A percentile compares a stretch with the other conserved stretches of the same genome.
These are phyloP conservation scores for Meandrina meandrites DNA, from an alignment of 92 coral and sea anemone genomes.

Conservation along the genomic window DNA sequence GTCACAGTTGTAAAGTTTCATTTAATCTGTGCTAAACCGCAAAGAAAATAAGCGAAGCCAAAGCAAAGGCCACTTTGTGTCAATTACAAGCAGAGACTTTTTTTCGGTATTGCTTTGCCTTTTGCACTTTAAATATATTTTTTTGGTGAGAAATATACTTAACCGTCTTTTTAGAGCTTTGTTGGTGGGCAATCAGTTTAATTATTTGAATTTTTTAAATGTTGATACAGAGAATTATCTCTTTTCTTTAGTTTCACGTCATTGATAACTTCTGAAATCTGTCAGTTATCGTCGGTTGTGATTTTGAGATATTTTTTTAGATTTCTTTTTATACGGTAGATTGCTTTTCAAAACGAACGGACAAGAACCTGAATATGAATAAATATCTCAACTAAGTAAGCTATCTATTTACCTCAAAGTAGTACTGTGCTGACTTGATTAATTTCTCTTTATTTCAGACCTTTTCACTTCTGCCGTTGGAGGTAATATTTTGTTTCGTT, in stretches of 20 bases:
- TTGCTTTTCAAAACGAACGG: too few species aligned
- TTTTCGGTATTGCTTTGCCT: neutral
- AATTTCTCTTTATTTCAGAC: constrained; percentile 48
- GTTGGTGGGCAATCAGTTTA: neutral
- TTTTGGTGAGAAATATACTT: neutral
- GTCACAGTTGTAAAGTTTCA: neutral
- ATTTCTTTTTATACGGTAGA: too few species aligned
- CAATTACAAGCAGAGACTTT: too few species aligned
- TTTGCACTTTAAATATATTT: neutral
- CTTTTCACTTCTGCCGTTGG: constrained; percentile 60
- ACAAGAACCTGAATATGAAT: too few species aligned
- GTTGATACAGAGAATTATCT: neutral
- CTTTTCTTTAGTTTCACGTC: neutral
- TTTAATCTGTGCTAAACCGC: too few species aligned
- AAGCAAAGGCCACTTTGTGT: too few species aligned
- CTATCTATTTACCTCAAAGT: neutral
- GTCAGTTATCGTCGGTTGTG: too few species aligned
- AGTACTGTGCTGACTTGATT: neutral
- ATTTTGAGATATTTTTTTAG: too few species aligned
- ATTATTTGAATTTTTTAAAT: neutral
- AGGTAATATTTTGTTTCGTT: constrained; percentile 52
- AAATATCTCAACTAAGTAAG: too few species aligned
- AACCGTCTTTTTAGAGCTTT: neutral
- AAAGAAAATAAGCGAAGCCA: too few species aligned
- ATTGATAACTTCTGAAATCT: too few species aligned